These are phyloP conservation scores for Platichthys stellatus DNA, from an alignment of 2,113 vertebrate genomes.

Conservation along the genomic window DNA sequence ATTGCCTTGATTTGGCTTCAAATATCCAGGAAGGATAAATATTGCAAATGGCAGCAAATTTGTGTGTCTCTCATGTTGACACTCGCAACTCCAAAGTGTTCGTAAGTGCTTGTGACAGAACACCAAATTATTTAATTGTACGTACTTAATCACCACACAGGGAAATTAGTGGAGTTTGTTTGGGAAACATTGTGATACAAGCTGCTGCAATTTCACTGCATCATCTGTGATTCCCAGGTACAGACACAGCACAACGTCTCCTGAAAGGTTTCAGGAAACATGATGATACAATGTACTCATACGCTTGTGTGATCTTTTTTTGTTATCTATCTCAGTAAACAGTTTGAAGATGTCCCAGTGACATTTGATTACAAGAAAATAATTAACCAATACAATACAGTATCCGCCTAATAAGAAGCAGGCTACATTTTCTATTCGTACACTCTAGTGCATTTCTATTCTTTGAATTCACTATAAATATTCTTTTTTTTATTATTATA, in stretches of 20 bases:
- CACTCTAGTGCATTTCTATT: too few relatives aligned
- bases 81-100: constrained; percentile 62
- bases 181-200: constrained; percentile 61
- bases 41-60: constrained; percentile 70
- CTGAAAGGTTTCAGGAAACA: constrained; percentile 12
- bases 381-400: too few relatives aligned
- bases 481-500: too few relatives aligned
- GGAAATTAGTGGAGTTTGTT: constrained; percentile 69
- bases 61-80: constrained; percentile 60
- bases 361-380: background rate
- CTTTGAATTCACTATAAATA: too few relatives aligned
- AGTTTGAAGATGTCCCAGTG: too few relatives aligned
- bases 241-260: background rate
- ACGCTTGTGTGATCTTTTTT: background rate
- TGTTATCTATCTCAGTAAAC: too few relatives aligned
- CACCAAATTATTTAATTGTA: constrained; percentile 66
- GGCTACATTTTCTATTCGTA: too few relatives aligned
- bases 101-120: constrained; percentile 68
- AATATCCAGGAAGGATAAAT: constrained; percentile 74
- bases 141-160: constrained; percentile 64
- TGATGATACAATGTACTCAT: background rate
- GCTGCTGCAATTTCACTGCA: constrained; percentile 44
- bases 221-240: constrained; percentile 34
- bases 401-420: too few relatives aligned
- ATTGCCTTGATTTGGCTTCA: constrained; percentile 71